phyloP scores from a whole-genome alignment of 1,140 invertebrate species.

The Hycleus phaleratus region DNA sequence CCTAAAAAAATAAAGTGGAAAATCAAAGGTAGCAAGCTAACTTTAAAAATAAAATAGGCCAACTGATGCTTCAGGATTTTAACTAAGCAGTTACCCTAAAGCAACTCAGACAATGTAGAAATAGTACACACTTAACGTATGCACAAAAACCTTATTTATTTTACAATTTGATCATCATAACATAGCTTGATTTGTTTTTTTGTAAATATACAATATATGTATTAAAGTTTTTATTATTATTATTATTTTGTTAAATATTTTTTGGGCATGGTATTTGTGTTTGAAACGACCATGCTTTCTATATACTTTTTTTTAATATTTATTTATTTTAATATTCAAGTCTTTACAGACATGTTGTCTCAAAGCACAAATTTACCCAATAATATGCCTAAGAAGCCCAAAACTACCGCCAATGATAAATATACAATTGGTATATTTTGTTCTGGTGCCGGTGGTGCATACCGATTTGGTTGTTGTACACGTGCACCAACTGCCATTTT shows the following conservation, averaged over 20 bases:
- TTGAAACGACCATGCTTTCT: too few species aligned
- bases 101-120: too few species aligned
- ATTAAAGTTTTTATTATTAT: constrained; percentile 17
- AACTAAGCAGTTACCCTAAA: too few species aligned
- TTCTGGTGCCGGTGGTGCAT: constrained; percentile 27
- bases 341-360: constrained; percentile 22
- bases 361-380: constrained; percentile 38
- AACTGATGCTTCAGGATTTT: too few species aligned
- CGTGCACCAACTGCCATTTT: constrained; percentile 36
- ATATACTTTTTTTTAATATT: neutral
- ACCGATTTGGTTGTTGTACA: constrained; percentile 23
- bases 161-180: too few species aligned
- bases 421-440: constrained; percentile 23
- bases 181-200: neutral
- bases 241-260: constrained; percentile 19
- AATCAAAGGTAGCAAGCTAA: too few species aligned
- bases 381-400: constrained; percentile 32
- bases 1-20: too few species aligned
- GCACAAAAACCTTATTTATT: too few species aligned
- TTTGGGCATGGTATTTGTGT: neutral
- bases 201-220: constrained; percentile 10
- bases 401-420: constrained; percentile 21
- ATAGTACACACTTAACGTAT: too few species aligned
- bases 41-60: too few species aligned
- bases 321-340: constrained; percentile 5